Conservation (phyloP, 2,888 invertebrate genomes). For the Clunio marinus region DNA sequence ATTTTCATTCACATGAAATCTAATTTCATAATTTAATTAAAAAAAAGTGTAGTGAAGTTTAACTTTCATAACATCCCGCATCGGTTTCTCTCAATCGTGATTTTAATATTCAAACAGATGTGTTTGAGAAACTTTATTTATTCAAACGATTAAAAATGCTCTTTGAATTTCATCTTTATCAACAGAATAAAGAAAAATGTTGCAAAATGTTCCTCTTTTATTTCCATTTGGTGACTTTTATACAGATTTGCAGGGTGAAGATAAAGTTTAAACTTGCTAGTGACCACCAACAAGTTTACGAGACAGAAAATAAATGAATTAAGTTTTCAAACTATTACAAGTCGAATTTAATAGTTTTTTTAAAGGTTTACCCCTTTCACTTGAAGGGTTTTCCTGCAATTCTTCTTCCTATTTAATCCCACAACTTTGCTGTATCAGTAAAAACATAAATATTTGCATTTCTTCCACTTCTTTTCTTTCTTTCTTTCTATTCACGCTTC, state of each 20-base stretch:
- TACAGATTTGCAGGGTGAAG: background rate
- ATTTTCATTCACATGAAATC: background rate
- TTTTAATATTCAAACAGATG: slow-evolving; percentile 14
- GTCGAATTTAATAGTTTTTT: too few relatives aligned
- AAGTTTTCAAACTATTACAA: too few relatives aligned
- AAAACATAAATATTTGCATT: slow-evolving; percentile 35
- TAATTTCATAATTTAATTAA: slow-evolving; percentile 2
- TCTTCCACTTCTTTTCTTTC: slow-evolving; percentile 13
- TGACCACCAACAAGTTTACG: too few relatives aligned
- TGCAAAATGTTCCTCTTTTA: slow-evolving; percentile 17
- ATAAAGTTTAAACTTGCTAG: too few relatives aligned
- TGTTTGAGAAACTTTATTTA: slow-evolving; percentile 23
- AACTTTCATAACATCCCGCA: background rate
- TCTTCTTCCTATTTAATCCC: slow-evolving; percentile 33
- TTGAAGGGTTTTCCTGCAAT: too few relatives aligned
- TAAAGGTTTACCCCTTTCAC: too few relatives aligned
- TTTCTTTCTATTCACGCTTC: slow-evolving; percentile 27
- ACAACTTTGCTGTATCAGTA: slow-evolving; percentile 2
- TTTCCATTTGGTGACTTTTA: background rate
- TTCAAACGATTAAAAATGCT: slow-evolving; percentile 38
- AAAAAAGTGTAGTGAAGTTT: background rate
- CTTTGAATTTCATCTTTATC: slow-evolving; percentile 13
- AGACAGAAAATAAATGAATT: too few relatives aligned
- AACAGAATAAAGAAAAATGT: slow-evolving; percentile 5
- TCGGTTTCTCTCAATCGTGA: background rate